Base-by-base conservation (phyloP, 2,797 vertebrate species). In the Chaetophractus vellerosus region DNA sequence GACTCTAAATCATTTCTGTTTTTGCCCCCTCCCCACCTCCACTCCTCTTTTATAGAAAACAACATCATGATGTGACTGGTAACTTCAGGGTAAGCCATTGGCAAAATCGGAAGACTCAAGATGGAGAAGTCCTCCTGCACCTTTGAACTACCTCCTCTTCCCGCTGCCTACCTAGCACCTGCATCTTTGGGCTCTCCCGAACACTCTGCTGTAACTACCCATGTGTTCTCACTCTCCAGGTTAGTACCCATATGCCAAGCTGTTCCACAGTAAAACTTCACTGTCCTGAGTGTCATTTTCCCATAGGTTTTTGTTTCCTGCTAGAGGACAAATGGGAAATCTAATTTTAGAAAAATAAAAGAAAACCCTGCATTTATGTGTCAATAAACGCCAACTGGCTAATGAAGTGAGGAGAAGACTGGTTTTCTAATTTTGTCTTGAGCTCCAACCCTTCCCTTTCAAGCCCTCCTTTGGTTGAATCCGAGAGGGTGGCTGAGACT, bases 1-100 rank as follows among this genome's bases (percentile, higher is more conserved):
- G 93, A 97, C 76, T 96, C 97, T 97, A 96, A 98, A 98, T 97
- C 93, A 96, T 96, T 68, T 76, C 63, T 68, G n/a, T 0, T 2
- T 96, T 93, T 23, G 55, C 63, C 33, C 75, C 57, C 57, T 87
- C 63, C 74, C 57, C 68, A 90, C 23, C 36, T 86, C 45, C 24
- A 94, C 18, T 48, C 38, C 38, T 24, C 31, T 50, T 41, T 96
- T 95, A 90, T 36, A 96, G 71, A 94, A 94, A 93, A 91, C 31
- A 88, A 45, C 83, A 52, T n/a, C 33, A 16, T 83, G 71, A 71
- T 57, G 76, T 78, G 63, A 64, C 10, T 11, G 11, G 36, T 90
- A 74, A 87, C 52, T 93, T 82, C 59, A 91, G 63, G 59, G 50
- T 3, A 6, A 94, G 74, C 15, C 87, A 82, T 1, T 94, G 61